These are phyloP conservation scores for Conus ventricosus DNA, from an alignment of 1,140 invertebrate species.

Conservation along the genomic window DNA sequence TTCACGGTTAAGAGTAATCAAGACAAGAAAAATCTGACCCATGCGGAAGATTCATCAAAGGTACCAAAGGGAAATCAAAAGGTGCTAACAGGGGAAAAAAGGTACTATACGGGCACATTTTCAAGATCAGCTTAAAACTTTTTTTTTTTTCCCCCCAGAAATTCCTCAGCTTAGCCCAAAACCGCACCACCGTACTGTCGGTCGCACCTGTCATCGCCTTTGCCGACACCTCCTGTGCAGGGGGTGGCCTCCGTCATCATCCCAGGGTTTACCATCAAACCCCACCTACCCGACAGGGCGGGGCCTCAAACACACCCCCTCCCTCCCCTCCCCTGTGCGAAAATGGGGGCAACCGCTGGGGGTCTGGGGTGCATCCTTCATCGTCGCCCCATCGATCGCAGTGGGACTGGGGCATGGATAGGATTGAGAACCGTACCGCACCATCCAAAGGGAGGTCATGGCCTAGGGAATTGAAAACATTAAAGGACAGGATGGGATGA, in stretches of 20 bases:
- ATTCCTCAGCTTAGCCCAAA: background rate
- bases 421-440: conserved; percentile 74
- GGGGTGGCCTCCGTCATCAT: conserved; percentile 92
- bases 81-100: too few relatives aligned
- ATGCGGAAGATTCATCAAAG: too few relatives aligned
- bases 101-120: too few relatives aligned
- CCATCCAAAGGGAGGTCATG: background rate
- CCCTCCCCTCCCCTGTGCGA: conserved; percentile 75
- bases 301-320: conserved; percentile 76
- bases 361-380: conserved; percentile 92
- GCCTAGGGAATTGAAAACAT: too few relatives aligned
- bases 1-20: too few relatives aligned
- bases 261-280: conserved; percentile 92
- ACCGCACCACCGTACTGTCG: conserved; percentile 69
- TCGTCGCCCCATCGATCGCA: conserved; percentile 90
- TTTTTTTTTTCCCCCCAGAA: conserved; percentile 1
- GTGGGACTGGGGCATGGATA: conserved; percentile 87
- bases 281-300: conserved; percentile 81
- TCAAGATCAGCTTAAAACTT: background rate
- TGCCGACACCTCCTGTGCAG: conserved; percentile 93
- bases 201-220: conserved; percentile 76
- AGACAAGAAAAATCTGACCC: too few relatives aligned
- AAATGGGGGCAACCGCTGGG: conserved; percentile 84
- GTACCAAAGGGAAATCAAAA: too few relatives aligned
- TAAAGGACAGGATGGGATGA: too few relatives aligned